Base-by-base conservation (phyloP, 2,113 vertebrate species). In the Bungarus multicinctus region DNA sequence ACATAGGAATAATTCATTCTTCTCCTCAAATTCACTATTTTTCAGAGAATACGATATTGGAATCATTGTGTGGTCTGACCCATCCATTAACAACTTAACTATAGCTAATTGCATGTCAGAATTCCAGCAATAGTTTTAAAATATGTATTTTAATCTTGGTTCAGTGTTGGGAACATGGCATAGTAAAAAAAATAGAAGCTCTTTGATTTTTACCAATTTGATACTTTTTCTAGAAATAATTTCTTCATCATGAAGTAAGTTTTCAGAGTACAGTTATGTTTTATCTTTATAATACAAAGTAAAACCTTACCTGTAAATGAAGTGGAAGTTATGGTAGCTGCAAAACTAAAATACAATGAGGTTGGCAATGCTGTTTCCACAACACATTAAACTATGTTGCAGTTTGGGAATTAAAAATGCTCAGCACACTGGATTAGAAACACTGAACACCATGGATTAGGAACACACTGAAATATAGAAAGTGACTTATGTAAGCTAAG, bases 211-310 rank as follows among this genome's bases (percentile, higher is more conserved):
- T 22, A 50, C 58, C 34, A 47, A 52, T 93, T 96, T 96, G 88
- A 89, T 90, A 89, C 54, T 47, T 25, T 85, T 4, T 1, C 87
- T 22, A 23, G 30, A 88, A 34, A 95, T 93, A 92, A 95, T 94
- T 94, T 88, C 45, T 87, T 0, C 8, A 89, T 7, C 0, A 90
- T 58, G 34, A 0, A 43, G 90, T n/a, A 90, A 85, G 87, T 69
- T 94, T 94, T 95, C 88, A 93, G 89, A 96, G 89, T 92, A 94
- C 96, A 97, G 89, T 85, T 55, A 85, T 53, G 20, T 0, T 10
- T 87, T 95, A 94, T 93, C 64, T n/a, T 64, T 30, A 23, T 47
- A 92, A 95, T 64, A 64, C 0, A 94, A 92, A 64, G 34, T n/a
- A 74, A 86, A 74, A 50, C 47, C 30, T 23, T 34, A n/a, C 9